Conservation (phyloP, 2,888 invertebrate genomes). For the Oxytorus armatus region DNA sequence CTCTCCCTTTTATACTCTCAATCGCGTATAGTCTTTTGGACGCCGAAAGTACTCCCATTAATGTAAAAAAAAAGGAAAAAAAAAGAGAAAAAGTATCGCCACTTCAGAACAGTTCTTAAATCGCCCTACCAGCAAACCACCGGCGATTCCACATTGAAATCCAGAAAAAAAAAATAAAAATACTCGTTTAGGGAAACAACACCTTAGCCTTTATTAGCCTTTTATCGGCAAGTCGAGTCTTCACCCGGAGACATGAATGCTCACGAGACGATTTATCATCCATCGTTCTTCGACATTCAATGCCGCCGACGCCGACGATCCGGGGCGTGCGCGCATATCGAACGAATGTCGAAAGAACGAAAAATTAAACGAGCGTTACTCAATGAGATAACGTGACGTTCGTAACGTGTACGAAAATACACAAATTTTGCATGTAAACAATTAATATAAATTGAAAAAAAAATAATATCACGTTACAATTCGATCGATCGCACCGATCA, state of each 20-base stretch:
- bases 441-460: neutral
- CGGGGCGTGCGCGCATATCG: conserved; percentile 18
- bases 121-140: conserved; percentile 14
- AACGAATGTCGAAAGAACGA: conserved; percentile 4
- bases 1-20: conserved; percentile 6
- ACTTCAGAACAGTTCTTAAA: neutral
- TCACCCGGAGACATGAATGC: conserved; percentile 4
- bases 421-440: too few relatives aligned
- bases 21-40: conserved; percentile 50
- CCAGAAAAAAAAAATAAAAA: neutral
- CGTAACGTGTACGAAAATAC: too few relatives aligned
- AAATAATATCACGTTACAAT: neutral
- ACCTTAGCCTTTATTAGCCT: conserved; percentile 8
- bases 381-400: too few relatives aligned
- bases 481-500: conserved; percentile 30
- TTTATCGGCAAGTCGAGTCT: conserved; percentile 14
- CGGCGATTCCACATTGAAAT: conserved; percentile 32
- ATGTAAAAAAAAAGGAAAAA: too few relatives aligned
- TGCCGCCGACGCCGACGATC: conserved; percentile 1
- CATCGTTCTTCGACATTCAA: conserved; percentile 21
- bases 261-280: conserved; percentile 14
- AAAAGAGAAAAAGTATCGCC: conserved; percentile 6
- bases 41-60: conserved; percentile 54
- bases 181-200: conserved; percentile 40
- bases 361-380: neutral